These are phyloP conservation scores for Zaprionus taronus DNA, from an alignment of 1,140 invertebrate species.

Conservation along the genomic window DNA sequence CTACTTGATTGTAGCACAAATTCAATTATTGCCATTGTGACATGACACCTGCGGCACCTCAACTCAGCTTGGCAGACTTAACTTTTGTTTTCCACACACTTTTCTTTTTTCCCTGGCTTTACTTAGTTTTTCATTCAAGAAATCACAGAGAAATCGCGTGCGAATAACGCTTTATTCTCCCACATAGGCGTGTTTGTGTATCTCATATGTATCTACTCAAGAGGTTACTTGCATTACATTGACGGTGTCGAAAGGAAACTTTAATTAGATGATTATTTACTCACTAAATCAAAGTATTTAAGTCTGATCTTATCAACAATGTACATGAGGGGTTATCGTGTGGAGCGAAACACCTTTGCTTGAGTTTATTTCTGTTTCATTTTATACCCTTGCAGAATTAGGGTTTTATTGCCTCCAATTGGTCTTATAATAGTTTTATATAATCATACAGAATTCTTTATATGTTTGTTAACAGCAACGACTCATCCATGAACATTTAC, in stretches of 20 bases:
- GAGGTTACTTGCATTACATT: constrained; percentile 12
- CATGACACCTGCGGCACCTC: constrained; percentile 23
- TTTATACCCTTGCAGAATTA: too few relatives aligned
- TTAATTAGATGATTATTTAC: not conserved
- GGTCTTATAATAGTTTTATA: too few relatives aligned
- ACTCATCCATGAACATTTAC: too few relatives aligned
- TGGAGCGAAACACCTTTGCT: too few relatives aligned
- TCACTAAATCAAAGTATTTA: too few relatives aligned
- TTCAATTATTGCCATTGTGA: constrained; percentile 16
- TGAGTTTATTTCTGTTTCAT: too few relatives aligned
- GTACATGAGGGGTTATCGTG: too few relatives aligned
- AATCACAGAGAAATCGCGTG: constrained; percentile 41
- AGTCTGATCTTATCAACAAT: too few relatives aligned
- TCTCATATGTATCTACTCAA: constrained; percentile 14
- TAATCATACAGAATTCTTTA: too few relatives aligned
- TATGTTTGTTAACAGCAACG: too few relatives aligned
- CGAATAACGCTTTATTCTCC: constrained; percentile 52
- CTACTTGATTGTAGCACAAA: not conserved
- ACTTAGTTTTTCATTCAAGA: constrained; percentile 28
- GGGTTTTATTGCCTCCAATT: too few relatives aligned
- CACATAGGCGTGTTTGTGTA: constrained; percentile 21
- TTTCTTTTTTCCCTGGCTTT: constrained; percentile 24
- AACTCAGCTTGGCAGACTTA: constrained; percentile 8
- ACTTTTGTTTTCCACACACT: constrained; percentile 16
- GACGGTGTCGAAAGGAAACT: not conserved